Evolutionary conservation across 37 sponge, comb jelly and placozoan species (phyloP).

Genomic region (Chondrosia reniformis): DNA sequence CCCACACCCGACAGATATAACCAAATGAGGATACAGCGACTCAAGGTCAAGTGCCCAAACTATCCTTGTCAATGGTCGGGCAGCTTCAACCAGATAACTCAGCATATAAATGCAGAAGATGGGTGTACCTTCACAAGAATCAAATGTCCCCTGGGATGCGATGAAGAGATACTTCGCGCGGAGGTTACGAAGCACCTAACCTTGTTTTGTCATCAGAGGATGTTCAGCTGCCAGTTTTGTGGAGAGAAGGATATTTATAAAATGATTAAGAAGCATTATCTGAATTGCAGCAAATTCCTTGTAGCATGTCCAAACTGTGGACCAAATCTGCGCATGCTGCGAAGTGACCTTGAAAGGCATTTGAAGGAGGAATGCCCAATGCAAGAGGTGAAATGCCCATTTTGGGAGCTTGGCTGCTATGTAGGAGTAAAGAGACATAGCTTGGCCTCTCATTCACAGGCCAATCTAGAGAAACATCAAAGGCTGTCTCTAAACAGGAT

Average conservation of each 20-base stretch:
- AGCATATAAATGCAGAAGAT: background rate
- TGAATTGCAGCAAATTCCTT: background rate
- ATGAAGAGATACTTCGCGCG: background rate
- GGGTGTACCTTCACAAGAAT: background rate
- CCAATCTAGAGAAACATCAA: background rate
- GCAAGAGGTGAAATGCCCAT: background rate
- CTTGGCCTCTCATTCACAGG: background rate
- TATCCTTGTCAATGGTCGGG: slow-evolving; percentile 1
- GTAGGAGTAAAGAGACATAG: background rate
- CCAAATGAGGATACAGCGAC: too few species aligned
- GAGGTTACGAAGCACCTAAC: background rate
- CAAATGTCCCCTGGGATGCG: background rate
- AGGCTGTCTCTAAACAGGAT: background rate
- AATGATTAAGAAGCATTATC: background rate
- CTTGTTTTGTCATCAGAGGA: background rate
- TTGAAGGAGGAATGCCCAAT: background rate
- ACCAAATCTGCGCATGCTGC: background rate
- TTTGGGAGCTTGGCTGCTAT: background rate
- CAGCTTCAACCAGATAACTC: background rate
- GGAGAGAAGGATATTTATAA: background rate
- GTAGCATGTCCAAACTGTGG: background rate
- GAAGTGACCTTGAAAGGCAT: background rate
- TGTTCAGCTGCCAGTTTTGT: background rate
- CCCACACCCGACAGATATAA: too few species aligned
- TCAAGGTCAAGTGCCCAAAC: slow-evolving; percentile 11